Base-by-base conservation (phyloP, 2,888 invertebrate genomes). In the Hedya salicella region DNA sequence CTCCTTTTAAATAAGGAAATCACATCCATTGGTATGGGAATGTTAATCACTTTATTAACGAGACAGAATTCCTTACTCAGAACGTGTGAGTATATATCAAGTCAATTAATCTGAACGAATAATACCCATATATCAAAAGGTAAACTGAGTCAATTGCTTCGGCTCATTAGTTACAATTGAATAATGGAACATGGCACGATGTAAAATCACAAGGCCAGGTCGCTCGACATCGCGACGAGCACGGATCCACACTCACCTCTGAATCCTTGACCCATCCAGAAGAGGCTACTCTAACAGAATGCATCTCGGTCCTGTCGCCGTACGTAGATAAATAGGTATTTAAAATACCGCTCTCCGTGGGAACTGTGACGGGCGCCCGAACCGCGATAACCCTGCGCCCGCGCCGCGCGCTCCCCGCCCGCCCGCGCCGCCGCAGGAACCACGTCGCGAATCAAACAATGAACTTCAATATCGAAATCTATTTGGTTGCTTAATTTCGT, bases 231-330 rank as follows among this genome's bases (percentile, higher is more conserved):
- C 80, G 81, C 78, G 81, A 72, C 83, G 82, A 81, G 85, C 81
- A 81, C 83, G 85, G 88, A 89, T 88, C 84, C 86, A 85, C 90
- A 87, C 86, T 91, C 89, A 85, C 89, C 86, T 81, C 76, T 74
- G 80, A 78, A 91, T 90, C 91, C 91, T 92, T 91, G 91, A 92
- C 91, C 91, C 90, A 91, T 91, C 91, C 89, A 88, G 91, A 87
- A 90, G 90, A 90, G 89, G 88, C 89, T 90, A 89, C 89, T 89
- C 85, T 78, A 82, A 76, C 85, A 83, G 85, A 88, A 88, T 88
- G 87, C 84, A 85, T 80, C 82, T 77, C 70, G 78, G 85, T 89
- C 88, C 91, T 91, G 91, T 91, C 91, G 83, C 91, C 85, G 85
- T 83, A 85, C 80, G 75, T 86, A 87, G 82, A 87, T 86, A 88